These are phyloP conservation scores for Ictalurus furcatus DNA, from an alignment of 2,113 vertebrate species.

Conservation along the genomic window DNA sequence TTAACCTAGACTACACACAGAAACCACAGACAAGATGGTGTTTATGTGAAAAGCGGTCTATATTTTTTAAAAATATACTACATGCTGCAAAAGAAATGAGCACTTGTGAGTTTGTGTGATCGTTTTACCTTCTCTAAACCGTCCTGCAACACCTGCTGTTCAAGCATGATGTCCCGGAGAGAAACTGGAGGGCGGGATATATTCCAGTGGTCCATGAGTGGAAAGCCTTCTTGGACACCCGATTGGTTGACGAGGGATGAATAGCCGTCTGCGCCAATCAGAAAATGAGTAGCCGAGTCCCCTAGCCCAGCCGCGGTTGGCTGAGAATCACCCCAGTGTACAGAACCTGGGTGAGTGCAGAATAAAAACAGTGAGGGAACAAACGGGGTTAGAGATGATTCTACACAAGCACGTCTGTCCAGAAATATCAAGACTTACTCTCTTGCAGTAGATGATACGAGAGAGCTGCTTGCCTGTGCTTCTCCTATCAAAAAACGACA, in stretches of 20 bases:
- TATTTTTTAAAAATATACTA: background rate
- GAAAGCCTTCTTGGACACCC: constrained; percentile 65
- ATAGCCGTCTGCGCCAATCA: constrained; percentile 55
- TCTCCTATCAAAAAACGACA: constrained; percentile 75
- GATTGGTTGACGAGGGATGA: constrained; percentile 50
- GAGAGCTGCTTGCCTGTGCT: constrained; percentile 80
- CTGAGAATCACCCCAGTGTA: constrained; percentile 57
- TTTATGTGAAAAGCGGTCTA: background rate
- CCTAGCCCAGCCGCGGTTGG: constrained; percentile 17
- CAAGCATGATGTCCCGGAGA: constrained; percentile 90
- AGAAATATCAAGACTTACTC: constrained; percentile 71
- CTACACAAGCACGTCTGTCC: background rate
- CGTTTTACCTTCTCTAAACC: constrained; percentile 80
- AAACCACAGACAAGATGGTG: constrained; percentile 41
- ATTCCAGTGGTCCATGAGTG: constrained; percentile 90
- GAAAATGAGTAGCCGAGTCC: constrained; percentile 46
- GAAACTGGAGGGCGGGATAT: constrained; percentile 80
- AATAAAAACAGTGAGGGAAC: background rate
- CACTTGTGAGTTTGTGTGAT: background rate
- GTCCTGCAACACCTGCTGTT: constrained; percentile 88
- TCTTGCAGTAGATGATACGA: constrained; percentile 75
- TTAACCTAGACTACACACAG: constrained; percentile 74
- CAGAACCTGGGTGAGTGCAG: constrained; percentile 58
- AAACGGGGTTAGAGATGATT: background rate
- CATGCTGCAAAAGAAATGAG: background rate